phyloP scores from a whole-genome alignment of 2,113 vertebrate genomes.

The Elanus axillaris region DNA sequence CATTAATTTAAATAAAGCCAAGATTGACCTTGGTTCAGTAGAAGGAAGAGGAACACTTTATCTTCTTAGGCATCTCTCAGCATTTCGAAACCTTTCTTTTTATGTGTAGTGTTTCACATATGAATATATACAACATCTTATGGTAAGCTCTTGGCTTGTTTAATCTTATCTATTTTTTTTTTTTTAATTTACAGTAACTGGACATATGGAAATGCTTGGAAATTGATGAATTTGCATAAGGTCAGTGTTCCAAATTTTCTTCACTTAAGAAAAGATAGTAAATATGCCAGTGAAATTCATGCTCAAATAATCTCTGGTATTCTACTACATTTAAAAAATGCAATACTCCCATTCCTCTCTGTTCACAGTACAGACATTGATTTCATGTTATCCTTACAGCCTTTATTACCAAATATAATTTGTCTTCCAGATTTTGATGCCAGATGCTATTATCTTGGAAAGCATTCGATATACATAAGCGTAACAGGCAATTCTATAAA shows the following conservation, averaged over 20 bases:
- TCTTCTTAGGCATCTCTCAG: background rate
- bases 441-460: background rate
- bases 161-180: background rate
- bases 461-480: background rate
- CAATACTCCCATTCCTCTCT: rapidly evolving
- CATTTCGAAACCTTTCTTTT: background rate
- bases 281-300: background rate
- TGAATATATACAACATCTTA: background rate
- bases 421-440: background rate
- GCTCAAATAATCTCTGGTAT: background rate
- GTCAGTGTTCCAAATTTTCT: background rate
- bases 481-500: background rate
- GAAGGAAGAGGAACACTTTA: background rate
- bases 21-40: background rate
- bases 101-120: background rate
- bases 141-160: background rate
- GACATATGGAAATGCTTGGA: background rate
- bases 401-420: background rate
- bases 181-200: background rate
- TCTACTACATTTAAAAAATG: background rate
- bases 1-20: background rate
- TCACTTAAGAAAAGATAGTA: background rate
- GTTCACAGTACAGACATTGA: background rate
- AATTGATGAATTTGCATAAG: background rate
- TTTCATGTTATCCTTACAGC: background rate